phyloP scores from a whole-genome alignment of 2,113 vertebrate genomes.

The Hystrix brachyura region DNA sequence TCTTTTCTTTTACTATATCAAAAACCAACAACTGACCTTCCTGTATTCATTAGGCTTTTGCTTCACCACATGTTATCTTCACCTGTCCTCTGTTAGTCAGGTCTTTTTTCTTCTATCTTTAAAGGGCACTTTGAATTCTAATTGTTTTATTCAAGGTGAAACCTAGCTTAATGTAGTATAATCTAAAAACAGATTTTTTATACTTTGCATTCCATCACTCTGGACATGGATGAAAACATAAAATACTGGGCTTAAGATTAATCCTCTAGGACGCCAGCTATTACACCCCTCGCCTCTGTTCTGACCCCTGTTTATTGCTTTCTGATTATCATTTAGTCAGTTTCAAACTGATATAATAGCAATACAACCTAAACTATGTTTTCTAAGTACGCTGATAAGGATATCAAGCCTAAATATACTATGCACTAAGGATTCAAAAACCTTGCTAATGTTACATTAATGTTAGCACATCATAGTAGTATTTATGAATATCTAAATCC shows the following conservation, averaged over 20 bases:
- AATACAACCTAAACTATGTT: constrained; percentile 60
- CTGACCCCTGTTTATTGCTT: constrained; percentile 59
- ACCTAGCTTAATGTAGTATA: neutral
- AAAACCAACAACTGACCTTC: neutral
- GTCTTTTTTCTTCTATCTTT: neutral
- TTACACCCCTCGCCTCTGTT: constrained; percentile 12
- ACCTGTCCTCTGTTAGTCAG: neutral
- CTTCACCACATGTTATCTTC: neutral
- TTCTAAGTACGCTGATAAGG: constrained; percentile 64
- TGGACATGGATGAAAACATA: constrained; percentile 45
- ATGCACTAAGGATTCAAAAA: constrained; percentile 51
- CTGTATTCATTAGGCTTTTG: neutral
- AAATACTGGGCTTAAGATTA: constrained; percentile 32
- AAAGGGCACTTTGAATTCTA: constrained; percentile 22
- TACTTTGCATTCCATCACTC: constrained; percentile 37
- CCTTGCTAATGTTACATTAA: constrained; percentile 56
- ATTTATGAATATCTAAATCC: constrained; percentile 19
- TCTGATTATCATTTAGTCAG: constrained; percentile 57
- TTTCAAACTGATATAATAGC: constrained; percentile 62
- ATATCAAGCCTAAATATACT: constrained; percentile 65
- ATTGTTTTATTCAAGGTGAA: neutral
- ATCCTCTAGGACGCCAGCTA: constrained; percentile 24
- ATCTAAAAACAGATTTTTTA: neutral
- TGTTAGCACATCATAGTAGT: constrained; percentile 51
- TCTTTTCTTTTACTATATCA: neutral